Percentiles rank a stretch among this genome's conserved stretches.
Conservation (phyloP, 2,113 vertebrate species). For the Pavo muticus region DNA sequence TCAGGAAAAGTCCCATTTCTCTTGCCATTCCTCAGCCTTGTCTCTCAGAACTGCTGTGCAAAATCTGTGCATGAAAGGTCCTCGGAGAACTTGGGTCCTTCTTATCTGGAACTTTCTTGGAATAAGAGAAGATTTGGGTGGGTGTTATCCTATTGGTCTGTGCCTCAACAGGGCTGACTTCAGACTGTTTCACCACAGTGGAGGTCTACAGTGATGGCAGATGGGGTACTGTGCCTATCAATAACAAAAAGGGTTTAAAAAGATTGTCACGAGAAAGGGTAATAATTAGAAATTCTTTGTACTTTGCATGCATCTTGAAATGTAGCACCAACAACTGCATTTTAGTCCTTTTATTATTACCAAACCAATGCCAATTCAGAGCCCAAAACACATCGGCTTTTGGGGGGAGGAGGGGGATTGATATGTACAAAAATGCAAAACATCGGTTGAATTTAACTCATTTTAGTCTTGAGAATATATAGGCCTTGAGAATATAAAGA, state of each 20-base stretch:
- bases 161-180: not conserved
- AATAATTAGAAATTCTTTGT: not conserved
- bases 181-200: not conserved
- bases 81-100: accelerated
- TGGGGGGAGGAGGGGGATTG: not conserved
- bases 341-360: not conserved
- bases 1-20: not conserved
- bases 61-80: not conserved
- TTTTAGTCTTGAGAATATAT: not conserved
- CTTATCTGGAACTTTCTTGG: not conserved
- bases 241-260: not conserved
- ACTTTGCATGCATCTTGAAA: not conserved
- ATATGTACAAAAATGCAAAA: not conserved
- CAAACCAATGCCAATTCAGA: accelerated
- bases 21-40: not conserved
- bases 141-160: not conserved
- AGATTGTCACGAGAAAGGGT: not conserved
- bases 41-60: not conserved
- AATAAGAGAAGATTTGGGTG: not conserved
- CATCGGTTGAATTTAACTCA: not conserved
- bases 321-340: not conserved
- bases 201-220: not conserved
- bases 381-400: not conserved
- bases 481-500: not conserved
- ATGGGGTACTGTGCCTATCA: not conserved